Evolutionary conservation across 2,888 invertebrate species (phyloP), one percentile per base, ranked within the genome.

Genomic region (Nebria salina): DNA sequence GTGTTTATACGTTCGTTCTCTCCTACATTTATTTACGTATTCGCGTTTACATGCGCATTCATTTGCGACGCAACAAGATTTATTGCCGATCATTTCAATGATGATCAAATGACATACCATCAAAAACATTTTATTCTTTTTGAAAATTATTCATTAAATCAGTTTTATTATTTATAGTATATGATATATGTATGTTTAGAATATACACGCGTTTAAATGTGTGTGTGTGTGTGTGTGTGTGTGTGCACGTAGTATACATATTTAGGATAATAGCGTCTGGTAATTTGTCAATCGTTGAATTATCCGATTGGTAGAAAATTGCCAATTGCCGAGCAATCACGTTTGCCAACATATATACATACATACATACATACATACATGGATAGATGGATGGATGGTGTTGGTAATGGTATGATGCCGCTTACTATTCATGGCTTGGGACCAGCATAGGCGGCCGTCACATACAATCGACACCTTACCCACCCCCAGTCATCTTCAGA

Each of bases 361-460:
- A 20, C 20, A 20, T 15, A 54, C 66, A 9, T 15, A 20, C 20
- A 20, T 20, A 20, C 20, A 20, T 20, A 20, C 20, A 20, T 20
- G 20, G 0, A 20, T 20, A 8, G 43, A 7, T 54, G 15, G 43
- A 7, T 20, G 73, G 25, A 42, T 70, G 26, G 20, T 75, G 43
- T 8, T 8, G 7, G 43, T 68, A 70, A 70, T 54, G 75, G 80
- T 75, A 68, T 79, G 79, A 34, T 75, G 54, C 70, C 80, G 80
- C 80, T 86, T 89, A 88, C 85, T 88, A 89, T 89, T 89, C 89
- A 89, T 89, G 89, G 89, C 86, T 84, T 88, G 89, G 89, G 89
- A 89, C 88, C 86, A 86, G 86, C 70, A 70, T 54, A 54, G 54
- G 70, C 70, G 20, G 6, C 70, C 20, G 70, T 54, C 54, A 54